Percentiles rank a stretch among this genome's conserved stretches.
Conservation (phyloP, 2,888 invertebrate genomes). For the Halictus quadricinctus region DNA sequence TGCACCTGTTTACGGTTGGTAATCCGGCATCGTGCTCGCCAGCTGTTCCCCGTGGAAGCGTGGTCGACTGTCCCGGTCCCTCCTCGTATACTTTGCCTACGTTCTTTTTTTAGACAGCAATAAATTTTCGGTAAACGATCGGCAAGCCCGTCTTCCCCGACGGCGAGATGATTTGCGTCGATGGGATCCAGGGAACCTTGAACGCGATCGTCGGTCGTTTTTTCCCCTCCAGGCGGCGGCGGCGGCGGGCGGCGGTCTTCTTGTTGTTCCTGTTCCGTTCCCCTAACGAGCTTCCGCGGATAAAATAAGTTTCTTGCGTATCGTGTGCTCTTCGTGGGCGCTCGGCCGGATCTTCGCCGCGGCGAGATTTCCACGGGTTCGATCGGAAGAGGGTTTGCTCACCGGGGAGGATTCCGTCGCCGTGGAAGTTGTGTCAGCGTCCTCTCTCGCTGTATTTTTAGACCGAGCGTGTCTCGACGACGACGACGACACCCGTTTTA, state of each 20-base stretch:
- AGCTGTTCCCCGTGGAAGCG: conserved; percentile 18
- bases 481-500: conserved; percentile 14
- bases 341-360: conserved; percentile 70
- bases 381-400: background rate
- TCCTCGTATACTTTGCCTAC: background rate
- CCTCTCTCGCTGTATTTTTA: conserved; percentile 23
- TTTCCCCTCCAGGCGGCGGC: background rate
- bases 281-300: conserved; percentile 17
- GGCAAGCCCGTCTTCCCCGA: background rate
- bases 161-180: conserved; percentile 5
- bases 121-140: conserved; percentile 26
- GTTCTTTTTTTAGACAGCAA: conserved; percentile 17
- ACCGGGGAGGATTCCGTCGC: conserved; percentile 2
- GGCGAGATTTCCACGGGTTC: background rate
- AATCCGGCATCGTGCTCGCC: background rate
- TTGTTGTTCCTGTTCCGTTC: background rate
- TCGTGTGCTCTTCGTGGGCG: conserved; percentile 69
- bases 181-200: background rate
- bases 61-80: background rate
- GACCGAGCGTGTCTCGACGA: background rate
- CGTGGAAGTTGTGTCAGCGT: conserved; percentile 16
- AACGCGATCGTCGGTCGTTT: background rate
- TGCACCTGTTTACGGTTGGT: conserved; percentile 4
- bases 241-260: no score
- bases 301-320: conserved; percentile 61